Evolutionary conservation across 2,888 invertebrate genomes (phyloP).

Genomic region (Ophraella communa): DNA sequence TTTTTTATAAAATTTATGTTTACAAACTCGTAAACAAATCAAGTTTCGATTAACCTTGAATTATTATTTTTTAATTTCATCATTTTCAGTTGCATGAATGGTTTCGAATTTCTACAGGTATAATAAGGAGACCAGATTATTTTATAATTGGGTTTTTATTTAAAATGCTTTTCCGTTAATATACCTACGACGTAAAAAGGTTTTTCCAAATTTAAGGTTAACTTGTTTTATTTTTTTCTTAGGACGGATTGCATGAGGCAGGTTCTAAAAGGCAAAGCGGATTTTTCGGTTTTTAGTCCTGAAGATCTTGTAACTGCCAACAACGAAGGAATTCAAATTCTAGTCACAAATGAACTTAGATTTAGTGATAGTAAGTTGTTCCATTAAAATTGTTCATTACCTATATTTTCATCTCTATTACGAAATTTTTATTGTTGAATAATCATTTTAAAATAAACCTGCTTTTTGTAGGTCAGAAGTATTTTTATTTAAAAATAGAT

Average conservation of each 20-base stretch:
- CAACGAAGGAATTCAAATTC: slow-evolving; percentile 71
- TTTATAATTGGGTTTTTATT: too few species aligned
- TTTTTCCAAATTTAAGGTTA: not conserved
- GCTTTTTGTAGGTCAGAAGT: not conserved
- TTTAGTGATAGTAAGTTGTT: slow-evolving; percentile 61
- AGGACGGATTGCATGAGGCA: slow-evolving; percentile 82
- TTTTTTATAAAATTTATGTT: too few species aligned
- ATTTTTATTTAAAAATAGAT: not conserved
- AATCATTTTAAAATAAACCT: not conserved
- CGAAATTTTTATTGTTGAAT: not conserved
- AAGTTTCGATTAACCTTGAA: not conserved
- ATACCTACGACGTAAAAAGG: not conserved
- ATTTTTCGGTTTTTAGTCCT: slow-evolving; percentile 83
- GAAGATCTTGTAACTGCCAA: slow-evolving; percentile 82
- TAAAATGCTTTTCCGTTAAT: not conserved
- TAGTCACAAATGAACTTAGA: slow-evolving; percentile 74
- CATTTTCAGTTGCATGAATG: not conserved
- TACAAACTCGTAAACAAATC: not conserved
- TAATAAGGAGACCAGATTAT: too few species aligned
- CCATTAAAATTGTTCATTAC: not conserved
- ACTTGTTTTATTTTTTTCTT: slow-evolving; percentile 29
- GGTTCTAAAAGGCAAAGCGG: slow-evolving; percentile 78
- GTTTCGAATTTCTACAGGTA: not conserved
- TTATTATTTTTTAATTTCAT: not conserved
- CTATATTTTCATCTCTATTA: too few species aligned